Percentiles rank a stretch among this genome's conserved stretches.
phyloP scores from a whole-genome alignment of 2,888 invertebrate genomes.

The Pandemis cinnamomeana region DNA sequence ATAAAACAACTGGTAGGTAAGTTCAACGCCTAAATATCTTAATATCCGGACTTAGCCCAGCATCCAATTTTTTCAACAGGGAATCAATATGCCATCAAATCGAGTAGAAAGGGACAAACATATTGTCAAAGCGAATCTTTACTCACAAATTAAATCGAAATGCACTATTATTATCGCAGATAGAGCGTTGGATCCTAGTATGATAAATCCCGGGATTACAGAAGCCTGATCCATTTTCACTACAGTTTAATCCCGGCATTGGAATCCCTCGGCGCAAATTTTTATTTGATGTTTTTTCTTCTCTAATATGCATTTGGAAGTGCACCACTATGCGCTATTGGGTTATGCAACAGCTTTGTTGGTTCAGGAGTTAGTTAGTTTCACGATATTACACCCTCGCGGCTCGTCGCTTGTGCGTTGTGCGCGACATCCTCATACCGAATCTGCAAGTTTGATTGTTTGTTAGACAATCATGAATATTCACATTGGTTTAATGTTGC shows the following conservation, averaged over 20 bases:
- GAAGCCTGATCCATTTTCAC: neutral
- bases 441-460: constrained; percentile 38
- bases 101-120: too few relatives aligned
- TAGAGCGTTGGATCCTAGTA: neutral
- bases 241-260: neutral
- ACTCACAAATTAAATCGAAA: too few relatives aligned
- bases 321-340: constrained; percentile 7
- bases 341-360: neutral
- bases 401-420: constrained; percentile 9
- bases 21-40: too few relatives aligned
- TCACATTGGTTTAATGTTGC: constrained; percentile 13
- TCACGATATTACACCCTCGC: constrained; percentile 19
- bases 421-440: constrained; percentile 21
- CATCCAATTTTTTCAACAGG: too few relatives aligned
- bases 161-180: too few relatives aligned
- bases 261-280: neutral
- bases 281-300: neutral
- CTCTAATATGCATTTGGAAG: neutral
- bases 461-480: constrained; percentile 35
- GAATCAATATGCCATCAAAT: too few relatives aligned
- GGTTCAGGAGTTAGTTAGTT: constrained; percentile 20
- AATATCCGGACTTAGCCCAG: too few relatives aligned
- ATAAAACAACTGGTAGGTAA: too few relatives aligned
- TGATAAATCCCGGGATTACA: neutral
- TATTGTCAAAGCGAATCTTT: too few relatives aligned